Evolutionary conservation across 2,797 vertebrate genomes (phyloP), one percentile per base, ranked within the genome.

Genomic region (Capromys pilorides): DNA sequence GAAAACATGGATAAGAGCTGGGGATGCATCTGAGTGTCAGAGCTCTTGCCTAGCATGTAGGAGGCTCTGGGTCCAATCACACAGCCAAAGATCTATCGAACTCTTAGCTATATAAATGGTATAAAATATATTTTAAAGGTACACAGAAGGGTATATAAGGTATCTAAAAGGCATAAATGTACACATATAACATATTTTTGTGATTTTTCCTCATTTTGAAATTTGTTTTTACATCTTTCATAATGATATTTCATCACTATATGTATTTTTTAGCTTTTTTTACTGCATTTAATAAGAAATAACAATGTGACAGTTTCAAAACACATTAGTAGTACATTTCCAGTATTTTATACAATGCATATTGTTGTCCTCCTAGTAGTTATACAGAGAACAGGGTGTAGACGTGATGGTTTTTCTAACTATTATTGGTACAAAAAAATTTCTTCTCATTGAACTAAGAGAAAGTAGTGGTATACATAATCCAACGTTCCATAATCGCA

Each of bases 181-280:
- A 83, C 83, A 94, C 51, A 80, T 59, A 4, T 87, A 96, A 90
- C 14, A 16, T 36, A 92, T 93, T 45, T 79, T 87, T 39, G 59
- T 69, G 16, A 69, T 66, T 77, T 82, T 86, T 82, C 41, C 95
- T 45, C 62, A 86, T 94, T 59, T 95, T 73, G 33, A 95, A 96
- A 84, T 45, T 88, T 21, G 87, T 93, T 51, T 90, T 91, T 82
- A 90, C 22, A 90, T 78, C 71, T 94, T 39, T 49, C 10, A 61
- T 78, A 92, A 85, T 51, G 26, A 87, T 61, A 73, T 82, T 96
- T 91, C 14, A 94, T 71, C 45, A 94, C 57, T 84, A 67, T 45
- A 33, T 64, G n/a, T n/a, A n/a, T n/a, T n/a, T n/a, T n/a, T n/a
- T n/a, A n/a, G n/a, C n/a, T n/a, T n/a, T n/a, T n/a, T n/a, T n/a